These are phyloP conservation scores for Nautilus pompilius DNA, from an alignment of 1,140 invertebrate species.

Conservation along the genomic window DNA sequence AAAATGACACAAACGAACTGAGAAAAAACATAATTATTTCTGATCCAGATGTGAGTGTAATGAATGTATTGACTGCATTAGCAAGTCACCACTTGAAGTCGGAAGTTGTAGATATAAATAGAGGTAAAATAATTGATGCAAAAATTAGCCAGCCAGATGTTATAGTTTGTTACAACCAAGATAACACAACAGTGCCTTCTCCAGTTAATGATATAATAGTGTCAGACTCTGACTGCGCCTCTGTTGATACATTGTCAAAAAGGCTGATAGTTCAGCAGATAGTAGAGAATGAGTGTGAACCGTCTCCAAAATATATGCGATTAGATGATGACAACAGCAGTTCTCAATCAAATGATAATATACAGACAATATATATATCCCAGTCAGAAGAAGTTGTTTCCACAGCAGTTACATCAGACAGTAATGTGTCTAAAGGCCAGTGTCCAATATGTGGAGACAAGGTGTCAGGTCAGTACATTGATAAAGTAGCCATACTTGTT, in stretches of 20 bases:
- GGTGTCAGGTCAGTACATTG: background rate
- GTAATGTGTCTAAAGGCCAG: background rate
- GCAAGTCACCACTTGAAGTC: no score
- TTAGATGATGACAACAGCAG: background rate
- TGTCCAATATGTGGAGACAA: constrained; percentile 2
- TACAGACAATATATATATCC: background rate
- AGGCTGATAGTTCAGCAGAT: background rate
- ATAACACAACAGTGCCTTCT: background rate
- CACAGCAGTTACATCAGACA: background rate
- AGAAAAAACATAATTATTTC: background rate
- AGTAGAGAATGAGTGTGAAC: background rate
- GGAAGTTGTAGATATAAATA: no score
- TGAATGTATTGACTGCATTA: constrained; percentile 33
- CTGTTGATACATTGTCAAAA: background rate
- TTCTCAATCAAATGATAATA: background rate
- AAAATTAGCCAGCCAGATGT: background rate
- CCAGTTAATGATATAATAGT: background rate
- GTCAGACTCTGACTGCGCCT: background rate
- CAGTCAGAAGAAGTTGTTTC: background rate
- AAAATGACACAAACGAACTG: background rate
- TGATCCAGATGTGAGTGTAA: constrained; percentile 21
- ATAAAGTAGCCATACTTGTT: no score
- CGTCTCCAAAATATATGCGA: no score
- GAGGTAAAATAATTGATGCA: no score
- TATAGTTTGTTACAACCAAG: background rate